phyloP scores from a whole-genome alignment of 2,888 invertebrate genomes.

The Tinea pellionella region DNA sequence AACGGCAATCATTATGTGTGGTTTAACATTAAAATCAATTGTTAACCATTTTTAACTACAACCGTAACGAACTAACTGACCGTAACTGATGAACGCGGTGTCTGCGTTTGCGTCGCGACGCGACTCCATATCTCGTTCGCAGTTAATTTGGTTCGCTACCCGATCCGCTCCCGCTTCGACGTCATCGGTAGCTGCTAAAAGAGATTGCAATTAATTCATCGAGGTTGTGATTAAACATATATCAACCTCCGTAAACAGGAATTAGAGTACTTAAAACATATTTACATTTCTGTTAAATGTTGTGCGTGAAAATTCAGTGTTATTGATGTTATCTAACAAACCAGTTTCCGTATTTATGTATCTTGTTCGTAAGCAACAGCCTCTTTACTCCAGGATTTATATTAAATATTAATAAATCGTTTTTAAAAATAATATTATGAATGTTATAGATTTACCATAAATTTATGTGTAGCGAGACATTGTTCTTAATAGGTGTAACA shows the following conservation, averaged over 20 bases:
- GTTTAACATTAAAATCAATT: background rate
- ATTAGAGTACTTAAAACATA: background rate
- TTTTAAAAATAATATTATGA: background rate
- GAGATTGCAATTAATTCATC: conserved; percentile 14
- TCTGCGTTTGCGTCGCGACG: background rate
- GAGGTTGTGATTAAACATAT: conserved; percentile 23
- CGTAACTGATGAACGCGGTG: background rate
- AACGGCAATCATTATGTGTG: background rate
- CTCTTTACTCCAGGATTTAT: conserved; percentile 2
- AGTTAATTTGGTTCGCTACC: background rate
- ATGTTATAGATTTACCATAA: conserved; percentile 7
- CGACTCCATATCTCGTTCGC: background rate
- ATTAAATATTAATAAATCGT: background rate
- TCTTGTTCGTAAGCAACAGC: conserved; percentile 13
- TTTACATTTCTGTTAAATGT: conserved; percentile 9
- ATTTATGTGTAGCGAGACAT: background rate
- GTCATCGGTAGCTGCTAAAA: background rate
- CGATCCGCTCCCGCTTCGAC: background rate
- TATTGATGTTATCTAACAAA: background rate
- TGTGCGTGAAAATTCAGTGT: conserved; percentile 8
- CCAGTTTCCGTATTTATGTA: background rate
- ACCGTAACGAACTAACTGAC: background rate
- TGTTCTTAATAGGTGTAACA: background rate
- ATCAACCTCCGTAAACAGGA: conserved; percentile 23
- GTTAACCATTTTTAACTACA: background rate